Base-by-base conservation (phyloP, 2,888 invertebrate genomes). In the Biston stratarius region DNA sequence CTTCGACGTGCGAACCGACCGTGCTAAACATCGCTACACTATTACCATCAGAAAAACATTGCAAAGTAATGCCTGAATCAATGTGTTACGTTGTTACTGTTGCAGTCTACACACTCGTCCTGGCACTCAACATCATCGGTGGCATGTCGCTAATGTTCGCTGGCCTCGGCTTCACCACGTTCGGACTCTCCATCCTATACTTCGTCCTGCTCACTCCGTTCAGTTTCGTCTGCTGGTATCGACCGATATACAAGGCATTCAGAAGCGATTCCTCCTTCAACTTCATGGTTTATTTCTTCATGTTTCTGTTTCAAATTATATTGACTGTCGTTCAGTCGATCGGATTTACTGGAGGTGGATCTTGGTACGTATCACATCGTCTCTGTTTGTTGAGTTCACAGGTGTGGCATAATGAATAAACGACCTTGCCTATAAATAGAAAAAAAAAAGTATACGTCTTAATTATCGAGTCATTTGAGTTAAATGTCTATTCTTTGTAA, bases 241-340 rank as follows among this genome's bases (percentile, higher is more conserved):
- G 99, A 87, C 99, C 99, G 53, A 97, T 99, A 70, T 99, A 99
- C 94, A 99, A 99, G 94, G 99, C 99, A 73, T 99, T 99, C 95
- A 97, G 99, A 85, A 98, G 97, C 85, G 99, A 99, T 94, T 99
- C 99, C 78, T 99, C 99, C 5, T 99, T 99, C 95, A 99, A 99
- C 93, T 99, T 99, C 88, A 99, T 99, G 98, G 98, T 99, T 62
- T 99, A 99, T 95, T 99, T 99, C 96, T 99, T 99, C 89, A 97
- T 99, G 81, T 99, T 99, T 94, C 97, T 99, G 94, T 97, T 99
- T 91, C 99, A 99, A 96, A 97, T 97, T 84, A 94, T 99, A 67
- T 96, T 99, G 64, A 97, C 98, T 38, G 91, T 98, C 64, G 95
- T 99, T 60, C 98, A 99, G 92, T 96, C 98, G 33, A 95, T 99